Evolutionary conservation across 1,140 invertebrate species (phyloP).

Genomic region (Uloborus diversus): DNA sequence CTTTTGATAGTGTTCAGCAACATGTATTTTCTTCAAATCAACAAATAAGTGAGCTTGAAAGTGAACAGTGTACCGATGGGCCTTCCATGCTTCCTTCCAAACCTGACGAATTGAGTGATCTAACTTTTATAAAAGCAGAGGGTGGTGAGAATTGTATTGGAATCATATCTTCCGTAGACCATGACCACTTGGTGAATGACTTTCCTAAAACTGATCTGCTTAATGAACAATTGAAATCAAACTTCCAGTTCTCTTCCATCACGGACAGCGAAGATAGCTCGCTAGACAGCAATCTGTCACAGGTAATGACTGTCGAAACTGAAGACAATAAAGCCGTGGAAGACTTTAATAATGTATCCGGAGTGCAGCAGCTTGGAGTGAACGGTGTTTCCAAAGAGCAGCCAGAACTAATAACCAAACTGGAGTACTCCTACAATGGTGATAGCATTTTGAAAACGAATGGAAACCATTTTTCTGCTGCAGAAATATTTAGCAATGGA

Average conservation of each 20-base stretch:
- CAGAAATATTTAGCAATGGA: slow-evolving; percentile 40
- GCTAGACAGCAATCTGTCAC: slow-evolving; percentile 52
- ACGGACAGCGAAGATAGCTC: slow-evolving; percentile 54
- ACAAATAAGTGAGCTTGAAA: slow-evolving; percentile 16
- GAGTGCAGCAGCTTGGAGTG: background rate
- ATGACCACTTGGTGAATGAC: slow-evolving; percentile 40
- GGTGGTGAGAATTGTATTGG: slow-evolving; percentile 21
- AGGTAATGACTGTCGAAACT: slow-evolving; percentile 32
- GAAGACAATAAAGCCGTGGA: slow-evolving; percentile 2
- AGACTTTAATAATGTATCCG: slow-evolving; percentile 29
- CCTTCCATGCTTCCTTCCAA: background rate
- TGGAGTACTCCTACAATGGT: background rate
- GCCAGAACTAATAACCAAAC: slow-evolving; percentile 10
- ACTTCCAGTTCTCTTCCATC: slow-evolving; percentile 37
- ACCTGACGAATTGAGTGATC: slow-evolving; percentile 8
- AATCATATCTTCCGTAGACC: slow-evolving; percentile 46
- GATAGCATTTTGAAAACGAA: slow-evolving; percentile 16
- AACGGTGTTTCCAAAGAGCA: slow-evolving; percentile 3
- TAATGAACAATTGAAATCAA: slow-evolving; percentile 42
- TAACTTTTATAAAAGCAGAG: slow-evolving; percentile 36
- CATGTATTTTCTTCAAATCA: background rate
- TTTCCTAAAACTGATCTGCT: slow-evolving; percentile 22
- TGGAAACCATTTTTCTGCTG: slow-evolving; percentile 1
- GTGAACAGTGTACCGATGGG: background rate
- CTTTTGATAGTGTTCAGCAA: background rate